A percentile compares a stretch with the other conserved stretches of the same genome.
phyloP scores from a whole-genome alignment of 2,113 vertebrate genomes.

The Lontra canadensis region DNA sequence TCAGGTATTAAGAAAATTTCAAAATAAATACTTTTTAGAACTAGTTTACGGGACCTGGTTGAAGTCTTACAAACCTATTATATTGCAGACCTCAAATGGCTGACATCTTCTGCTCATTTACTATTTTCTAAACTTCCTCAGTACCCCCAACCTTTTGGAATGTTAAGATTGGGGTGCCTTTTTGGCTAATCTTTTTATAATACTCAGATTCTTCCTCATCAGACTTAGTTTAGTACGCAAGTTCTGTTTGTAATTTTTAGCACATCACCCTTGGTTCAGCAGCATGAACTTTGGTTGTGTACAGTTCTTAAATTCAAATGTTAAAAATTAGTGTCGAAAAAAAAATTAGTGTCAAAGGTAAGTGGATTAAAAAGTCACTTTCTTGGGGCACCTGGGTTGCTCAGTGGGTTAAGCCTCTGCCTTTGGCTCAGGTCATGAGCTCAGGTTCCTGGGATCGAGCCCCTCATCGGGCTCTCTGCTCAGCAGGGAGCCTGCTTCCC shows the following conservation, averaged over 20 bases:
- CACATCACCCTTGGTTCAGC: not conserved
- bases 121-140: not conserved
- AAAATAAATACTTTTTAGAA: slow-evolving; percentile 5
- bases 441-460: no score
- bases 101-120: not conserved
- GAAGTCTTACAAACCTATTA: not conserved
- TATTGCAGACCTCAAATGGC: not conserved
- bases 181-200: not conserved
- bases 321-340: not conserved
- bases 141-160: not conserved
- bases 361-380: slow-evolving; percentile 21
- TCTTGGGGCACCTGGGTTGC: no score
- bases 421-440: no score
- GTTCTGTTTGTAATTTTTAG: not conserved
- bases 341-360: not conserved
- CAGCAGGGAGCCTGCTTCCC: no score
- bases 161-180: not conserved
- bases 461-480: no score
- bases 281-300: not conserved
- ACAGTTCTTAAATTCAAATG: not conserved
- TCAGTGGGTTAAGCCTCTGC: no score
- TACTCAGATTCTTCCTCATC: not conserved
- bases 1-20: not conserved
- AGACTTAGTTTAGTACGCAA: not conserved
- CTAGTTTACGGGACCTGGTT: not conserved